Evolutionary conservation across 2,888 invertebrate species (phyloP).

Genomic region (Drosophila koepferae): DNA sequence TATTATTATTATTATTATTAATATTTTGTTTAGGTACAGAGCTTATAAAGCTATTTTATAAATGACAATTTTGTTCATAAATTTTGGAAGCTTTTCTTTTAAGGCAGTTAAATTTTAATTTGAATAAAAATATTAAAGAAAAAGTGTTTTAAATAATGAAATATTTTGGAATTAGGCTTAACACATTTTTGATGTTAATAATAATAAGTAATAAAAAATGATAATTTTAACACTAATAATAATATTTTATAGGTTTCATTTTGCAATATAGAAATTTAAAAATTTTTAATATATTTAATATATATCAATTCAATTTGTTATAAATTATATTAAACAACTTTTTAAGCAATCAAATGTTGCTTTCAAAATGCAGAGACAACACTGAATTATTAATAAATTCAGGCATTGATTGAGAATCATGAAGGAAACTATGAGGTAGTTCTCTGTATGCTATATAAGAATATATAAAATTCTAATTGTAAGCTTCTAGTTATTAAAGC

Average conservation of each 20-base stretch:
- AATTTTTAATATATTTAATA: not conserved
- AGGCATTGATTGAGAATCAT: not conserved
- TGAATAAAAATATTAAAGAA: not conserved
- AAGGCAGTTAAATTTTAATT: conserved; percentile 9
- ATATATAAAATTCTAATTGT: not conserved
- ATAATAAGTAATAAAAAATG: no score
- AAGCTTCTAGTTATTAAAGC: not conserved
- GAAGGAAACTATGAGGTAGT: not conserved
- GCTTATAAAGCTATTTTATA: not conserved
- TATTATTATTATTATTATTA: not conserved
- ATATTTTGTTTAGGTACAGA: conserved; percentile 2
- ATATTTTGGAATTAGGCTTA: no score
- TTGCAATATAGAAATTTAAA: not conserved
- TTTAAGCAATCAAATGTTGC: no score
- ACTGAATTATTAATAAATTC: not conserved
- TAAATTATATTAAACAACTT: no score
- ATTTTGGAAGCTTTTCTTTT: conserved; percentile 2
- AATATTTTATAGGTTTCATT: no score
- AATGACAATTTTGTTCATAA: not conserved
- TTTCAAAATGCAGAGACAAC: no score
- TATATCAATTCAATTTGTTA: no score
- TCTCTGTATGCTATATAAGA: not conserved
- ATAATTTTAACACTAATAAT: no score
- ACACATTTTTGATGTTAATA: no score
- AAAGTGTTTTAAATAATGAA: not conserved